Percentiles rank a stretch among this genome's conserved stretches.
phyloP scores from a whole-genome alignment of 2,888 invertebrate species.

The Galerucella calmariensis region DNA sequence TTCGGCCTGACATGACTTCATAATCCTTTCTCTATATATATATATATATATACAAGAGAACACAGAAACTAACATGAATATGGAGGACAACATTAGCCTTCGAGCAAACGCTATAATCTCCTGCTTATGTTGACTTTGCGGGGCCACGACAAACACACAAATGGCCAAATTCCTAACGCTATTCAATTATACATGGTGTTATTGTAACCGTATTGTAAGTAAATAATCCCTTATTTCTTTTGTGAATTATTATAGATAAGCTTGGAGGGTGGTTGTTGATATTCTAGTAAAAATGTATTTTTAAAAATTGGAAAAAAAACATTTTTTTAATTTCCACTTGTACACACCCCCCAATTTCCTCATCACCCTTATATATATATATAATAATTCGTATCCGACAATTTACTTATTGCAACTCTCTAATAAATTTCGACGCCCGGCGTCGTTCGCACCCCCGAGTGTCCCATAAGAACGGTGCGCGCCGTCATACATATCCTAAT shows the following conservation, averaged over 20 bases:
- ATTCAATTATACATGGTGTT: conserved; percentile 16
- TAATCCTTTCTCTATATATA: background rate
- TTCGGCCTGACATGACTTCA: conserved; percentile 11
- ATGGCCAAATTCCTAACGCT: conserved; percentile 25
- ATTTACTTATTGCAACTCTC: conserved; percentile 6
- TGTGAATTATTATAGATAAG: background rate
- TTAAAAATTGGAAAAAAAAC: no score
- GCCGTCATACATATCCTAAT: conserved; percentile 44
- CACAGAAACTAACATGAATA: conserved; percentile 19
- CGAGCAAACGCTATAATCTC: conserved; percentile 33
- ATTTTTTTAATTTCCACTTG: background rate
- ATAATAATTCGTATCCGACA: conserved; percentile 3
- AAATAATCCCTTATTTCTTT: conserved; percentile 5
- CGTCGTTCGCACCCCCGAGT: conserved; percentile 16
- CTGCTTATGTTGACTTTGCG: conserved; percentile 34
- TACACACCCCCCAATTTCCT: background rate
- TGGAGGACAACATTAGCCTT: conserved; percentile 22
- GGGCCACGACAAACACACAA: conserved; percentile 32
- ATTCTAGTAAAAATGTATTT: no score
- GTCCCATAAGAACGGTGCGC: conserved; percentile 3
- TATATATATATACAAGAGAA: conserved; percentile 13
- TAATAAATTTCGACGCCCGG: conserved; percentile 17
- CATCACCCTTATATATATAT: background rate
- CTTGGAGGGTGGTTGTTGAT: no score
- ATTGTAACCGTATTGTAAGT: conserved; percentile 10